Percentiles rank a stretch among this genome's conserved stretches.
These are phyloP conservation scores for Muricea muricata DNA, from an alignment of 92 coral and sea anemone genomes.

Conservation along the genomic window DNA sequence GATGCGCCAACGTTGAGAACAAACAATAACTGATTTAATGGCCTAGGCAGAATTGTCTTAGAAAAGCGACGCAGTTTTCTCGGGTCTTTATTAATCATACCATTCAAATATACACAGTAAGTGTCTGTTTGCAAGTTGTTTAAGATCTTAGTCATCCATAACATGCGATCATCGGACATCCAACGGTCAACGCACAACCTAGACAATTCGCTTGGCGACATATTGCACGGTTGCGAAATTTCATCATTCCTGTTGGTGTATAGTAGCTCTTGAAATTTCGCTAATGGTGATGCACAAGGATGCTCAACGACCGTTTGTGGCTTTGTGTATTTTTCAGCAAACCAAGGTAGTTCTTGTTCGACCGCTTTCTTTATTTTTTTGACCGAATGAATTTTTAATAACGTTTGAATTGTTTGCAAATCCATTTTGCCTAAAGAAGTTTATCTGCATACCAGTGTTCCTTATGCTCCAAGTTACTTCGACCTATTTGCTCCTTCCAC, in stretches of 20 bases:
- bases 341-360: conserved; percentile 51
- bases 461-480: background rate
- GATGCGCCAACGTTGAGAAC: conserved; percentile 36
- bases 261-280: conserved; percentile 18
- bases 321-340: conserved; percentile 10
- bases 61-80: conserved; percentile 32
- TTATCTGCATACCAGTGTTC: conserved; percentile 25
- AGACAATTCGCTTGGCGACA: conserved; percentile 40
- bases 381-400: conserved; percentile 46
- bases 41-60: conserved; percentile 1
- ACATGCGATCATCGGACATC: conserved; percentile 48
- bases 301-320: conserved; percentile 19
- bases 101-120: conserved; percentile 32
- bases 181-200: conserved; percentile 49
- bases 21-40: conserved; percentile 23
- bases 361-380: conserved; percentile 48
- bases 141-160: conserved; percentile 40
- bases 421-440: conserved; percentile 45
- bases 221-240: conserved; percentile 4
- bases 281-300: conserved; percentile 25
- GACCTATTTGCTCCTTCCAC: conserved; percentile 48
- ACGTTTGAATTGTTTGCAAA: conserved; percentile 32
- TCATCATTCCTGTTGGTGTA: conserved; percentile 24
- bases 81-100: conserved; percentile 21
- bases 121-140: conserved; percentile 36